Percentiles rank a stretch among this genome's conserved stretches.
These are phyloP conservation scores for Phenganax marumi DNA, from an alignment of 92 coral and sea anemone genomes.

Conservation along the genomic window DNA sequence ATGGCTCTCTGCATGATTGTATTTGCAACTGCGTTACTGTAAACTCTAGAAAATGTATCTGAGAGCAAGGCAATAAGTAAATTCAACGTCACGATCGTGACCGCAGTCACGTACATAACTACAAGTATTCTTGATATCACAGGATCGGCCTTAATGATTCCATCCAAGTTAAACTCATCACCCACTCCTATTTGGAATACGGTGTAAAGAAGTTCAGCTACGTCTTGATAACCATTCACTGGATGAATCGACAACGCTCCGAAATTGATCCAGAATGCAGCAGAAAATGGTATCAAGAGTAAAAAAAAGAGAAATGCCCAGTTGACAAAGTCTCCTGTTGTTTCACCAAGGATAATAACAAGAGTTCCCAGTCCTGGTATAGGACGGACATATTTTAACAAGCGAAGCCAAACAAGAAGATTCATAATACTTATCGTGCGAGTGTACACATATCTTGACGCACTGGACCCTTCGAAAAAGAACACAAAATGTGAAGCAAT, in stretches of 20 bases:
- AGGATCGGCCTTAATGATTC: conserved; percentile 44
- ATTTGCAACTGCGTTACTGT: conserved; percentile 65
- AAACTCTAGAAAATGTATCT: conserved; percentile 69
- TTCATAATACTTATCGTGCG: conserved; percentile 58
- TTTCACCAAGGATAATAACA: conserved; percentile 62
- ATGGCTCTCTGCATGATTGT: conserved; percentile 71
- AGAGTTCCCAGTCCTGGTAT: conserved; percentile 64
- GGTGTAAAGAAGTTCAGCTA: conserved; percentile 32
- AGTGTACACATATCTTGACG: conserved; percentile 57
- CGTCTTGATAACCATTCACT: conserved; percentile 49
- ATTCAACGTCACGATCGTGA: conserved; percentile 61
- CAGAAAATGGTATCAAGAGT: conserved; percentile 63
- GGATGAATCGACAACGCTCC: conserved; percentile 51
- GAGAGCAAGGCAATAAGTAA: conserved; percentile 66
- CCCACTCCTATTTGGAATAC: conserved; percentile 58
- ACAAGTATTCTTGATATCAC: conserved; percentile 58
- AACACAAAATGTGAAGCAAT: conserved; percentile 62
- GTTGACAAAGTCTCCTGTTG: conserved; percentile 55
- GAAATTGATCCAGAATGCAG: conserved; percentile 68
- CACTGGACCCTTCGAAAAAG: conserved; percentile 37
- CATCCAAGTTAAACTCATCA: conserved; percentile 59
- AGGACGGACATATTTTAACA: conserved; percentile 65
- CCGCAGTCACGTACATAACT: conserved; percentile 43
- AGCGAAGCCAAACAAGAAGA: conserved; percentile 66
- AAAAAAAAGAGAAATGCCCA: conserved; percentile 59